Percentiles rank a stretch among this genome's conserved stretches.
Evolutionary conservation across 2,113 vertebrate species (phyloP).

Genomic region (Argyrosomus japonicus): DNA sequence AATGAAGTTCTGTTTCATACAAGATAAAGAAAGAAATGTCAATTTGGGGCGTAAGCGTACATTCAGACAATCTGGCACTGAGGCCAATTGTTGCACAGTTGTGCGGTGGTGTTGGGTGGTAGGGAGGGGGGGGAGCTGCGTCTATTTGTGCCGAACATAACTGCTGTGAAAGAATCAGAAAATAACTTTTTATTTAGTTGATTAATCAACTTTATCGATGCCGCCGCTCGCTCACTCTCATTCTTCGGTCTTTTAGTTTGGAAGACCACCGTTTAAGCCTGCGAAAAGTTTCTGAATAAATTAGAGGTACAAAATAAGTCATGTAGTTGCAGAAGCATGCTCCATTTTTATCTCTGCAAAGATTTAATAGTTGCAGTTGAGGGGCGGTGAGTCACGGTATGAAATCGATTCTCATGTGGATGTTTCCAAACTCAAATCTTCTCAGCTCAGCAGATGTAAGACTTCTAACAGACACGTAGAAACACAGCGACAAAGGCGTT

Average conservation of each 20-base stretch:
- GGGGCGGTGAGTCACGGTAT: neutral
- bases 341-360: neutral
- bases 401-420: neutral
- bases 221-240: no score
- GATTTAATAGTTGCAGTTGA: neutral
- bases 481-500: neutral
- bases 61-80: no score
- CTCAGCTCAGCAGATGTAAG: neutral
- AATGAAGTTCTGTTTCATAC: neutral
- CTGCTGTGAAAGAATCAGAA: no score
- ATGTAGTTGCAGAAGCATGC: neutral
- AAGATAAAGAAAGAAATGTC: neutral
- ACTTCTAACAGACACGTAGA: neutral
- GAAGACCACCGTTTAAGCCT: neutral
- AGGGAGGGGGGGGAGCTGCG: no score
- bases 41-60: neutral
- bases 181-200: no score
- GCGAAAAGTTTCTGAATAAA: neutral
- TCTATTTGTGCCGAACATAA: no score
- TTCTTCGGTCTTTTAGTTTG: neutral
- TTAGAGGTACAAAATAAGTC: neutral
- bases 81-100: no score
- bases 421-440: neutral
- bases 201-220: neutral
- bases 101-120: no score